phyloP scores from a whole-genome alignment of 2,113 vertebrate species.

The Cavia aperea region DNA sequence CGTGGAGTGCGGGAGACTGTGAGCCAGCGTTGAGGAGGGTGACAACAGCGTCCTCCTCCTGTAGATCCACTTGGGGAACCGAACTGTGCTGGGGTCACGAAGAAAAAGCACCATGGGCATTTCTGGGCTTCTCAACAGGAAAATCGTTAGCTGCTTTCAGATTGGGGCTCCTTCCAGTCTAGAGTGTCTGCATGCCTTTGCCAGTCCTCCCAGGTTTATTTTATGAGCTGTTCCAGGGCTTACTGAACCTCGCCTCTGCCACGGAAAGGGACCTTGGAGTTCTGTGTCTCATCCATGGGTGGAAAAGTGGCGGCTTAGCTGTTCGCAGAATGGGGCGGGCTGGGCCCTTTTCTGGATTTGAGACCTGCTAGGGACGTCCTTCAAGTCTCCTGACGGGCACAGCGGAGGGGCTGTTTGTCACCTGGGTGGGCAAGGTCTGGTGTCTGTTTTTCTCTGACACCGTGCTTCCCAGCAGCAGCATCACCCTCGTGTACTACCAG shows the following conservation, averaged over 20 bases:
- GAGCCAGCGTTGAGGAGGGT: accelerated
- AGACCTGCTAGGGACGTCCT: background rate
- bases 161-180: background rate
- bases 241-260: too few relatives aligned
- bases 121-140: background rate
- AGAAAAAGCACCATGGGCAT: background rate
- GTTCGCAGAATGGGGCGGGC: accelerated
- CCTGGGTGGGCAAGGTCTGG: background rate
- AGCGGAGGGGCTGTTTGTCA: accelerated
- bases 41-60: background rate
- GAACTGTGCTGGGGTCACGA: background rate
- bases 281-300: background rate
- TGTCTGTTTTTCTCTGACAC: background rate
- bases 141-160: background rate
- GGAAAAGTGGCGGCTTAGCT: background rate
- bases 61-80: background rate
- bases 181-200: background rate
- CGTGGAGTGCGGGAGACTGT: accelerated
- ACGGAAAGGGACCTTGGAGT: background rate
- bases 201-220: background rate
- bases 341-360: background rate
- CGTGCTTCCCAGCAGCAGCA: background rate
- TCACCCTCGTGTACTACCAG: background rate
- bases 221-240: background rate
- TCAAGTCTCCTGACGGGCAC: accelerated